These are phyloP conservation scores for Cosmopolites sordidus DNA, from an alignment of 2,888 invertebrate species.

Conservation along the genomic window DNA sequence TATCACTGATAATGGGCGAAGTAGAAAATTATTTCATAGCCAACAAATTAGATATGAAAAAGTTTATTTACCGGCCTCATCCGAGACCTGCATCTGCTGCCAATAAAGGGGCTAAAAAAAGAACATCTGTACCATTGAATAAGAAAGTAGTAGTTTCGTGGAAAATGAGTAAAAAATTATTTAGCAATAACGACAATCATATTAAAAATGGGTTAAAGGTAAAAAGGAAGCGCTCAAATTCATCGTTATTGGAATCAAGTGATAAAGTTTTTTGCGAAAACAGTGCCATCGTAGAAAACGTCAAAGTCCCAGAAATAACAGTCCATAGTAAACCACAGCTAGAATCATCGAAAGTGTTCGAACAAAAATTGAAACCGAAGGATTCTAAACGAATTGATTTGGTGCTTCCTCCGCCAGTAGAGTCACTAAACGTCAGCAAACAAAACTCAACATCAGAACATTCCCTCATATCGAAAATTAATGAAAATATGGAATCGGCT, in stretches of 20 bases:
- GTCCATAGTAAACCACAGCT: no score
- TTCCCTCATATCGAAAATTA: not conserved
- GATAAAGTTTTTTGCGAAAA: no score
- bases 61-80: conserved; percentile 10
- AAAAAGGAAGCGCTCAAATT: not conserved
- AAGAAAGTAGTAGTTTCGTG: conserved; percentile 9
- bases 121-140: conserved; percentile 3
- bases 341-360: not conserved
- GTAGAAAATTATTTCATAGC: conserved; percentile 30
- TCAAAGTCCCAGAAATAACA: no score
- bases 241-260: not conserved
- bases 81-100: not conserved
- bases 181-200: no score
- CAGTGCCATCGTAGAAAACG: no score
- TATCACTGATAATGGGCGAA: conserved; percentile 30
- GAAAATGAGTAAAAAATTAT: conserved; percentile 14
- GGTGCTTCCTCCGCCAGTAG: no score
- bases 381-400: not conserved
- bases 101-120: conserved; percentile 10
- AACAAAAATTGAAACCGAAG: not conserved
- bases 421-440: no score
- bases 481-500: not conserved
- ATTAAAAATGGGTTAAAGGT: no score
- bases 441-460: not conserved
- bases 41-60: conserved; percentile 14